A percentile compares a stretch with the other conserved stretches of the same genome.
These are phyloP conservation scores for Anastrepha obliqua DNA, from an alignment of 1,140 invertebrate genomes.

Conservation along the genomic window DNA sequence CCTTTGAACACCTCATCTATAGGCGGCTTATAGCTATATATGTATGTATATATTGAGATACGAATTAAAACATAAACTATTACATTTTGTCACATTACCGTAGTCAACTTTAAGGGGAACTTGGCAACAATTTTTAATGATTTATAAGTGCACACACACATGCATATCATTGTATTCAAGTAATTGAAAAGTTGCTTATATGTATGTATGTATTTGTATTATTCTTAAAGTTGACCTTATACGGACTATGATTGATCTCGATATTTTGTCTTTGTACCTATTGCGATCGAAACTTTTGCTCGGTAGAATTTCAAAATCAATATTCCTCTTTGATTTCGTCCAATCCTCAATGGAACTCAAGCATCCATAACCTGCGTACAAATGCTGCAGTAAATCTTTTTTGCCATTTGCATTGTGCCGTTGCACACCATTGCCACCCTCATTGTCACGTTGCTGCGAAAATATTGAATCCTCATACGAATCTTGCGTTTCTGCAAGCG, in stretches of 20 bases:
- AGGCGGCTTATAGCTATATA: not conserved
- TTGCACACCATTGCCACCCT: not conserved
- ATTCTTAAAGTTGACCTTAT: no score
- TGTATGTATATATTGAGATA: no score
- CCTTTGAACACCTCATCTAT: not conserved
- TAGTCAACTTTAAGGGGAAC: no score
- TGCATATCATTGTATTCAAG: no score
- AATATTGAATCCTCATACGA: not conserved
- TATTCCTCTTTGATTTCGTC: not conserved
- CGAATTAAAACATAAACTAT: no score
- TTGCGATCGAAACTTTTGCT: not conserved
- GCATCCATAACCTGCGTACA: not conserved
- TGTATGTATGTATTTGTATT: no score
- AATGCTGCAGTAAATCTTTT: constrained; percentile 13
- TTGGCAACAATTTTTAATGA: no score
- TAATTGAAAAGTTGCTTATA: no score
- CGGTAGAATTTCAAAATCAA: not conserved
- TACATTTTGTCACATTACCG: no score
- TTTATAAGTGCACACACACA: no score
- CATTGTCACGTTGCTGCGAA: not conserved
- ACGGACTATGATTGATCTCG: no score
- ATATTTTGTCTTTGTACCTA: not conserved
- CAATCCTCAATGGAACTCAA: constrained; percentile 26
- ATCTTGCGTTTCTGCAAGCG: not conserved
- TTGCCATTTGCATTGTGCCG: not conserved